Base-by-base conservation (phyloP, 2,113 vertebrate genomes). In the Proteles cristata region DNA sequence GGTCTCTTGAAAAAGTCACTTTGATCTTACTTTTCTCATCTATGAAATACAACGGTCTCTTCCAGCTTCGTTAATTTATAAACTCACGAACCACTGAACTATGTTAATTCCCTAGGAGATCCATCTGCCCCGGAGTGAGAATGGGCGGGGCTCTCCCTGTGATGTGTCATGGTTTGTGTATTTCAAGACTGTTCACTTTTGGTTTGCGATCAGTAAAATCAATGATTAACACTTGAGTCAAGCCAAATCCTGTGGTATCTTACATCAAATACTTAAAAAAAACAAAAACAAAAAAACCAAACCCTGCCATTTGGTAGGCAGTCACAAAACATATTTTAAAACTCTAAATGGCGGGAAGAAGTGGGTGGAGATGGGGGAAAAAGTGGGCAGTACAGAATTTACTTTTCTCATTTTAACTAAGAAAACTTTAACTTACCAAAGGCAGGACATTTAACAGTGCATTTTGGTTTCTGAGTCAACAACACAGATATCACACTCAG, bases 331-430 rank as follows among this genome's bases (percentile, higher is more conserved):
- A 2, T 28, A 93, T 50, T 96, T 89, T 25, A 26, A 94, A 93
- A 94, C 90, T 39, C 69, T 90, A 80, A 55, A 55, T 69, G 81
- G 48, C 68, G n/a, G 48, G 33, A 80, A 88, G 68, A 94, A 28
- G n/a, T 83, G 7, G 31, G 69, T 74, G 92, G 86, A 69, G 21
- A 82, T 65, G n/a, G 69, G 14, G 43, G 53, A 69, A 53, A 15
- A 90, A 79, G 16, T 5, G 31, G 28, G n/a, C 25, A 93, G 80
- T 11, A 33, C 7, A 16, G 26, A 76, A 74, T 74, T 79, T 21
- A 53, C 58, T 25, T 76, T 73, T 77, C 39, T 76, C 19, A 58
- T 93, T 97, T 92, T 39, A 69, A 65, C 35, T 43, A 43, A 86
- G 31, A 43, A 45, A 76, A 48, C 14, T 45, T 76, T 14, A 76